These are phyloP conservation scores for Mormyrus lacerda DNA, from an alignment of 2,113 vertebrate species.

Conservation along the genomic window DNA sequence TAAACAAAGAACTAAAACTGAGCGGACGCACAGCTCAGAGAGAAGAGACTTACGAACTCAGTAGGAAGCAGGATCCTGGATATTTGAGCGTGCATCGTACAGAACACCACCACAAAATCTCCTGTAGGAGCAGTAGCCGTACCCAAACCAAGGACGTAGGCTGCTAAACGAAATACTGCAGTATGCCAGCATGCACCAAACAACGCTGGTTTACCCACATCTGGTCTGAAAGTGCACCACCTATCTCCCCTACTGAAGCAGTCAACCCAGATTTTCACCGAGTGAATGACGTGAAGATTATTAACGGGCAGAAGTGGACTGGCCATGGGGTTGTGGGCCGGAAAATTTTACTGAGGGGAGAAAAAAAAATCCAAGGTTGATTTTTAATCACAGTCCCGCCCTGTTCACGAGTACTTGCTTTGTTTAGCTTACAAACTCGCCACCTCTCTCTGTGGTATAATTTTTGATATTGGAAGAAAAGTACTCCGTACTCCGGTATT, in stretches of 20 bases:
- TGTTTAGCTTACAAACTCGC: neutral
- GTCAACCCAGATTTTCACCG: neutral
- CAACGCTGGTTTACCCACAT: neutral
- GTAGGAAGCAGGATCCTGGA: neutral
- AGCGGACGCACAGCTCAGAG: neutral
- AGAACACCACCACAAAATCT: neutral
- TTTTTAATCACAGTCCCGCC: neutral
- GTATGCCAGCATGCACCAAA: neutral
- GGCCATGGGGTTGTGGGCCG: neutral
- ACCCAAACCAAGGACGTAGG: neutral
- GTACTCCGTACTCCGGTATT: neutral
- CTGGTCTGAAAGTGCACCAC: neutral
- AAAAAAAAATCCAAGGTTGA: neutral
- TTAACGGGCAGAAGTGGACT: neutral
- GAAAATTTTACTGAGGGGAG: neutral
- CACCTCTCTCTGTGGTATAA: neutral
- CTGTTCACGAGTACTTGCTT: neutral
- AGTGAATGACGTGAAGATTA: neutral
- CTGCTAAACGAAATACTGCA: neutral
- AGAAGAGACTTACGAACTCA: neutral
- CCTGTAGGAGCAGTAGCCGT: neutral
- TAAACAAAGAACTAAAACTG: neutral
- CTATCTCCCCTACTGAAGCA: neutral
- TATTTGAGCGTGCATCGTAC: neutral
- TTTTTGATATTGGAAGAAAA: neutral